Conservation (phyloP, 2,888 invertebrate species). For the Pammene aurita region DNA sequence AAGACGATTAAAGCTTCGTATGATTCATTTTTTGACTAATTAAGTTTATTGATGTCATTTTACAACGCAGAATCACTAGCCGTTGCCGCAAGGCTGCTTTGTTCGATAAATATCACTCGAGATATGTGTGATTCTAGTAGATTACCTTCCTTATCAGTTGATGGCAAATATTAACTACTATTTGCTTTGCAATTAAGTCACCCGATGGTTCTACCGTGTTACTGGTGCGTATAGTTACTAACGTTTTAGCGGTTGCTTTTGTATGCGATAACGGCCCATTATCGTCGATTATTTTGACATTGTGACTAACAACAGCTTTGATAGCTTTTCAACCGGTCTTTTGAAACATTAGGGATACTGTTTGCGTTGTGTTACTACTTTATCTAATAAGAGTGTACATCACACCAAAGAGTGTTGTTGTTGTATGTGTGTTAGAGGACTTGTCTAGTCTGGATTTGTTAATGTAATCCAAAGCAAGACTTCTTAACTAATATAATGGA, state of each 20-base stretch:
- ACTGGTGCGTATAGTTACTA: slow-evolving; percentile 50
- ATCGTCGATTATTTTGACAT: slow-evolving; percentile 40
- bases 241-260: slow-evolving; percentile 42
- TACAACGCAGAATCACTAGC: slow-evolving; percentile 64
- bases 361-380: slow-evolving; percentile 16
- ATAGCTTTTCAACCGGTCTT: slow-evolving; percentile 32
- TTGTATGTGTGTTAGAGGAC: too few species aligned
- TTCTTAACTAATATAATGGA: too few species aligned
- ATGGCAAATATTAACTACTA: slow-evolving; percentile 79
- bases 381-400: slow-evolving; percentile 24
- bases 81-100: slow-evolving; percentile 63
- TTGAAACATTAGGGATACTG: slow-evolving; percentile 22
- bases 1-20: slow-evolving; percentile 49
- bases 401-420: not conserved
- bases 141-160: slow-evolving; percentile 66
- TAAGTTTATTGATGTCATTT: slow-evolving; percentile 64
- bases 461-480: too few species aligned
- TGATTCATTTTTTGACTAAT: slow-evolving; percentile 61
- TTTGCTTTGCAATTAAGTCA: slow-evolving; percentile 64
- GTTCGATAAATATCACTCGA: slow-evolving; percentile 56
- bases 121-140: slow-evolving; percentile 64
- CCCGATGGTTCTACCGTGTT: slow-evolving; percentile 64
- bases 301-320: slow-evolving; percentile 30
- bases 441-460: too few species aligned
- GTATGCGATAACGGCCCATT: slow-evolving; percentile 34